Evolutionary conservation across 2,888 invertebrate genomes (phyloP).

Genomic region (Halocaridina rubra): DNA sequence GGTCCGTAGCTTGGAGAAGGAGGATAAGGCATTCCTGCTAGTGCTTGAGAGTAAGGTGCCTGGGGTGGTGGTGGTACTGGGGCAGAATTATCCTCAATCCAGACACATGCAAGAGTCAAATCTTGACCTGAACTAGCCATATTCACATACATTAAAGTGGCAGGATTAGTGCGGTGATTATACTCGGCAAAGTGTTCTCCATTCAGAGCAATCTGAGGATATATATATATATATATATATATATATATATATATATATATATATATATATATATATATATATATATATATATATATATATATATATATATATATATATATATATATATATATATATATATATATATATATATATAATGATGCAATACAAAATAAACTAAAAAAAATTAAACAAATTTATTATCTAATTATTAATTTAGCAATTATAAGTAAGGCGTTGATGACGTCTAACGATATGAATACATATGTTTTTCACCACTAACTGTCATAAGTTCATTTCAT

Average conservation of each 20-base stretch:
- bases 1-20: not conserved
- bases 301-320: slow-evolving; percentile 10
- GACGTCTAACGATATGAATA: no score
- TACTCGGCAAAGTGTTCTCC: slow-evolving; percentile 49
- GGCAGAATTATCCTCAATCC: slow-evolving; percentile 51
- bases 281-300: not conserved
- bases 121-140: slow-evolving; percentile 37
- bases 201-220: slow-evolving; percentile 54
- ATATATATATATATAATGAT: slow-evolving; percentile 9
- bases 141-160: slow-evolving; percentile 41
- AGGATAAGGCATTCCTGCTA: not conserved
- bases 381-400: no score
- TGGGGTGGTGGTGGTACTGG: not conserved
- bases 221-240: not conserved
- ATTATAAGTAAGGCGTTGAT: no score
- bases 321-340: slow-evolving; percentile 14
- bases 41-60: slow-evolving; percentile 22
- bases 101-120: slow-evolving; percentile 49
- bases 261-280: slow-evolving; percentile 8
- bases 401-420: no score
- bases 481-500: no score
- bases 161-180: slow-evolving; percentile 49
- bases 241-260: not conserved
- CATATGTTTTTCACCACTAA: no score
- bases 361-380: no score